phyloP scores from a whole-genome alignment of 2,113 vertebrate species.

The Etia nguti region DNA sequence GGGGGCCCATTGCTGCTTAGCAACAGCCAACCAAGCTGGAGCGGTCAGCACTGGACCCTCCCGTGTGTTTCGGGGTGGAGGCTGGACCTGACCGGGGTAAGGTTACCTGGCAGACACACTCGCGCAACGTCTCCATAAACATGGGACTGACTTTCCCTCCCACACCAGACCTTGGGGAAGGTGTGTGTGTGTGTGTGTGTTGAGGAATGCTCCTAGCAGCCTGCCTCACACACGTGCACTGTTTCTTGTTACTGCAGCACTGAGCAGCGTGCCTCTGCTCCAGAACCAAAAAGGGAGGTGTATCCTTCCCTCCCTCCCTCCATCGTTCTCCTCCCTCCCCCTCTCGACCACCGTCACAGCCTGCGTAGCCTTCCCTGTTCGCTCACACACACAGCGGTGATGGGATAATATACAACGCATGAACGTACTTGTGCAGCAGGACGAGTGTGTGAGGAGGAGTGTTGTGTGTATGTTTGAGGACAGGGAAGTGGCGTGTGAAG shows the following conservation, averaged over 20 bases:
- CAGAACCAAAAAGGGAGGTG: slow-evolving; percentile 54
- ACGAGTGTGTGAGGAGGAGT: background rate
- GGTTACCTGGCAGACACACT: slow-evolving; percentile 23
- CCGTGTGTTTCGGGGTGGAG: background rate
- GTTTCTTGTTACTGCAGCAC: slow-evolving; percentile 55
- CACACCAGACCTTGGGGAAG: background rate
- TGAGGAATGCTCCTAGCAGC: background rate
- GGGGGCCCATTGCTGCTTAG: slow-evolving; percentile 10
- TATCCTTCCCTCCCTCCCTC: background rate
- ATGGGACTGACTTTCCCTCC: background rate
- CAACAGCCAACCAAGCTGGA: slow-evolving; percentile 17
- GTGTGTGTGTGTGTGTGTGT: background rate
- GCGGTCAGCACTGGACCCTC: background rate
- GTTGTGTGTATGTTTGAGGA: background rate
- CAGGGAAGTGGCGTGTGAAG: background rate
- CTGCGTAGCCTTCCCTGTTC: background rate
- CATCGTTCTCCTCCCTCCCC: background rate
- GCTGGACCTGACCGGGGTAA: background rate
- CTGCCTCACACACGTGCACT: slow-evolving; percentile 14
- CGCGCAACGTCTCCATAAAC: background rate
- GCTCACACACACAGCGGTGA: background rate
- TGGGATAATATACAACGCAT: slow-evolving; percentile 18
- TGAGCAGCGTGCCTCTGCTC: slow-evolving; percentile 22
- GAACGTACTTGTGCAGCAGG: background rate
- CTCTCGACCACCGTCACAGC: slow-evolving; percentile 14